Evolutionary conservation across 1,140 invertebrate species (phyloP).

Genomic region (Drosophila trapezifrons): DNA sequence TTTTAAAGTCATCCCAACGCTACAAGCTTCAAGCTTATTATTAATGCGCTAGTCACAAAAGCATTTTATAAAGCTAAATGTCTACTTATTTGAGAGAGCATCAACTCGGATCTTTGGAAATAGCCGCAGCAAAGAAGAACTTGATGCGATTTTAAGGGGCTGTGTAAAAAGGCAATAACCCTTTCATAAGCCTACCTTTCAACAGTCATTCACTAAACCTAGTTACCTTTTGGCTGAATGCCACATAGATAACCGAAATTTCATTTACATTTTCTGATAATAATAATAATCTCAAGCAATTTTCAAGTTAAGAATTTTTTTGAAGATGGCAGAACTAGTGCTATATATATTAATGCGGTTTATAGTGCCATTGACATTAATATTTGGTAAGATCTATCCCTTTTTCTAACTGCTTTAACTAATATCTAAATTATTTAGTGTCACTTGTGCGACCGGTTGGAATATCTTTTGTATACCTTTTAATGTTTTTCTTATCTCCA

Average conservation of each 20-base stretch:
- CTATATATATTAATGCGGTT: neutral
- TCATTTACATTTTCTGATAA: neutral
- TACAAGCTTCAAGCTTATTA: too few species aligned
- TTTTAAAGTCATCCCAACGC: too few species aligned
- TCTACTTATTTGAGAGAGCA: too few species aligned
- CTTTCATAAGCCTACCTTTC: neutral
- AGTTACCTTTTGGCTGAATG: neutral
- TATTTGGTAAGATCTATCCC: neutral
- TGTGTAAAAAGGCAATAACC: too few species aligned
- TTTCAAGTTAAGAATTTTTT: neutral
- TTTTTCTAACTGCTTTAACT: neutral
- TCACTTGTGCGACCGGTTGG: constrained; percentile 46
- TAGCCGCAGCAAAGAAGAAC: too few species aligned
- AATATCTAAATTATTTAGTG: constrained; percentile 21
- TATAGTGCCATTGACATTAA: constrained; percentile 5
- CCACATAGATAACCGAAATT: neutral
- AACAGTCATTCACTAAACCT: neutral
- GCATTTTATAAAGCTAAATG: too few species aligned
- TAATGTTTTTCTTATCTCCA: constrained; percentile 56
- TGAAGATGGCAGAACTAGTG: neutral
- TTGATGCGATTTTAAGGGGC: too few species aligned
- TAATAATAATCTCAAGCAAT: neutral
- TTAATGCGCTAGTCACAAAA: too few species aligned
- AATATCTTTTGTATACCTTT: constrained; percentile 50
- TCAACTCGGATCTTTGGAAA: too few species aligned